Conservation (phyloP, 1,140 invertebrate species). For the Leptinotarsa undecemlineata region DNA sequence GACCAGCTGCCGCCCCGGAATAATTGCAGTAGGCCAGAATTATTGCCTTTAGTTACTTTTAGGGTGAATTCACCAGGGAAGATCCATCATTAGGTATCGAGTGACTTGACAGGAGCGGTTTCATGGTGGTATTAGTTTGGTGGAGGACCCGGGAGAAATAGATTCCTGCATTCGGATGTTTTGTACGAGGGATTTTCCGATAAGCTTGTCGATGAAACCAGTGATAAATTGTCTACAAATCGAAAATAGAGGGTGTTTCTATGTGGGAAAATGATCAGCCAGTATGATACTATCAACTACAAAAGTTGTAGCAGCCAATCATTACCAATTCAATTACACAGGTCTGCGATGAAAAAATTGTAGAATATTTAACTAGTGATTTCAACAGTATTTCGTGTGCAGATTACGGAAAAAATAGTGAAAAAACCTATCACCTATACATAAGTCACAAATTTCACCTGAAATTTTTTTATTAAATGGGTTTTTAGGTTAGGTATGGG, state of each 20-base stretch:
- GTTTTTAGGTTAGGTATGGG: too few species aligned
- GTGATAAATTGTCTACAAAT: conserved; percentile 13
- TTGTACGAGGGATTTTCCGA: neutral
- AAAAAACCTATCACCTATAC: too few species aligned
- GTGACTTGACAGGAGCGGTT: conserved; percentile 15
- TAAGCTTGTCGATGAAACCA: neutral
- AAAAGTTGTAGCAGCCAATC: too few species aligned
- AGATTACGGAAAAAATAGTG: too few species aligned
- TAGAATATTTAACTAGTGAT: too few species aligned
- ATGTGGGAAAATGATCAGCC: too few species aligned
- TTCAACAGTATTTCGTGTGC: too few species aligned
- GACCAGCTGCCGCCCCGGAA: conserved; percentile 7
- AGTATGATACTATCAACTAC: too few species aligned
- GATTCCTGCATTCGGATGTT: conserved; percentile 13
- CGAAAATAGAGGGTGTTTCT: neutral
- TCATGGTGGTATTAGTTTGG: conserved; percentile 12
- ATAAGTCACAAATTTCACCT: too few species aligned
- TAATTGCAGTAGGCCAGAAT: conserved; percentile 17
- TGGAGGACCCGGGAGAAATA: conserved; percentile 7
- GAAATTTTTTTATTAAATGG: too few species aligned
- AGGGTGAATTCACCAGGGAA: conserved; percentile 8
- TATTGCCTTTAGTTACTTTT: conserved; percentile 15
- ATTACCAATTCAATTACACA: too few species aligned
- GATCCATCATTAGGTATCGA: conserved; percentile 14
- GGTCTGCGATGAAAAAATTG: too few species aligned